Conservation (phyloP, 1,140 invertebrate genomes). For the Diabrotica undecimpunctata region DNA sequence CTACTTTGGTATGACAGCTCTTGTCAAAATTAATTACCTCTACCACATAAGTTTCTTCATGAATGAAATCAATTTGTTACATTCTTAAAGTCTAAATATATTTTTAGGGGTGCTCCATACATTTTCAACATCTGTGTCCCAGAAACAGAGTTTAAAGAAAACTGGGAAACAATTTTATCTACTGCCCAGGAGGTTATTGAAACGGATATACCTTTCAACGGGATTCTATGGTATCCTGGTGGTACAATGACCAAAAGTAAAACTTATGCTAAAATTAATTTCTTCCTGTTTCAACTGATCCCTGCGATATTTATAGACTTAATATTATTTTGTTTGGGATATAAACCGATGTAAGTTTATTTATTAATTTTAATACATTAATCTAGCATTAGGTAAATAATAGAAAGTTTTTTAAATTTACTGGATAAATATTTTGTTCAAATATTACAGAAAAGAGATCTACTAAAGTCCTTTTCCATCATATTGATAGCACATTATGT, state of each 20-base stretch:
- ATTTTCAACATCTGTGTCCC: slow-evolving; percentile 24
- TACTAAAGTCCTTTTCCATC: too few species aligned
- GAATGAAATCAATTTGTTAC: too few species aligned
- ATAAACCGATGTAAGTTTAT: slow-evolving; percentile 79
- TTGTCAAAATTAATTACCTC: too few species aligned
- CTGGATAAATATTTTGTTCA: too few species aligned
- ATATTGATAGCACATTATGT: too few species aligned
- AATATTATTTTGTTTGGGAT: slow-evolving; percentile 69
- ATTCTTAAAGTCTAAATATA: too few species aligned
- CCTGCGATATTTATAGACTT: slow-evolving; percentile 79
- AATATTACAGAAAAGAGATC: too few species aligned
- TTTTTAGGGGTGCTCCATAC: slow-evolving; percentile 3
- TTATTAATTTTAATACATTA: background rate
- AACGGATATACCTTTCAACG: slow-evolving; percentile 68
- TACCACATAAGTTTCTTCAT: too few species aligned
- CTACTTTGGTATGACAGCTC: too few species aligned
- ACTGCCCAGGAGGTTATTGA: slow-evolving; percentile 71
- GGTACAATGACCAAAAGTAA: slow-evolving; percentile 80
- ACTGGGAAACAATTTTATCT: slow-evolving; percentile 77
- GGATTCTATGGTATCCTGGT: slow-evolving; percentile 79
- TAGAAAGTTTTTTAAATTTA: too few species aligned
- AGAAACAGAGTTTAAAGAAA: slow-evolving; percentile 67
- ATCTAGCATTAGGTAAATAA: too few species aligned
- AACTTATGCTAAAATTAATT: slow-evolving; percentile 70
- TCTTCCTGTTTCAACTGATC: slow-evolving; percentile 78